Evolutionary conservation across 2,113 vertebrate species (phyloP), one percentile per base, ranked within the genome.

Genomic region (Bos taurus): DNA sequence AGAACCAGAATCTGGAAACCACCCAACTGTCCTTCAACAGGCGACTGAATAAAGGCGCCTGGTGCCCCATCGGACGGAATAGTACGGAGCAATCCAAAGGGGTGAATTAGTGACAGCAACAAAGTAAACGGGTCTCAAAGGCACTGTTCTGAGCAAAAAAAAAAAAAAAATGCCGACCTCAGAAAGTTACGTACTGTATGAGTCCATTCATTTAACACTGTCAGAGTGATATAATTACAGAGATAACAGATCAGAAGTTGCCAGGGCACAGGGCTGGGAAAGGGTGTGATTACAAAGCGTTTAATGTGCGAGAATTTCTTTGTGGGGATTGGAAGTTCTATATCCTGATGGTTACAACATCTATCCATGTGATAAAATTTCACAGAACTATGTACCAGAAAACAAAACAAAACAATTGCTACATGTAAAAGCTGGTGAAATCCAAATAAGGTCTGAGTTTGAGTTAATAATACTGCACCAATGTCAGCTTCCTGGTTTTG

Each of bases 401-500:
- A 96, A 90, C 96, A 96, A 43, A 46, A 46, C 43, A 46, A 84
- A 97, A 85, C n/a, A 77, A 84, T 80, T 2, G n/a, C 40, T 57
- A 30, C 89, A 48, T 64, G 60, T 60, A 28, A 95, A 90, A 84
- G 56, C 23, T 26, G 81, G 40, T 2, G 7, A 91, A 64, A 62
- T 83, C 93, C 86, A 71, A 95, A 97, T 78, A 56, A 86, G 88
- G 88, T 40, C 88, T 84, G 94, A 52, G 64, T 83, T 67, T 64
- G 48, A 86, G 88, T 80, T 50, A 91, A 84, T 77, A 26, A 81
- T 48, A 5, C 33, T 64, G 87, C 11, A 21, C 23, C 82, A 6
- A 28, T 54, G 77, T 97, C 91, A 60, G 2, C 28, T 96, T 91
- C 98, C 92, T 64, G 46, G 95, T 43, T 89, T 62, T 97, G 96